Evolutionary conservation across 2,888 invertebrate species (phyloP).

Genomic region (Hyposoter didymator): DNA sequence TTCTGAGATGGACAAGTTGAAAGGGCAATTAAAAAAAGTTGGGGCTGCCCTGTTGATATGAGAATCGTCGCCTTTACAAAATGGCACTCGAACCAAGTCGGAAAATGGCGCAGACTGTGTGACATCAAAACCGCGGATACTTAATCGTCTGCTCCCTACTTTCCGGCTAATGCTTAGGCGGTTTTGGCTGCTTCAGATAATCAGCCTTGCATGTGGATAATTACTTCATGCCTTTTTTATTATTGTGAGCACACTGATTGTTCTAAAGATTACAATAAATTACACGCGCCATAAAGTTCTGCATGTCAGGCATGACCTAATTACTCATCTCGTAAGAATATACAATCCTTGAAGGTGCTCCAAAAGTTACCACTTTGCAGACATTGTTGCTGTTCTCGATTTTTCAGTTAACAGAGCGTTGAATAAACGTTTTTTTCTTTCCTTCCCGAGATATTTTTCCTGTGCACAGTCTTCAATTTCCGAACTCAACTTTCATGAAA

Average conservation of each 20-base stretch:
- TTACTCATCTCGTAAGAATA: conserved; percentile 10
- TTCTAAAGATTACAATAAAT: conserved; percentile 19
- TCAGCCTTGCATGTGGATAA: background rate
- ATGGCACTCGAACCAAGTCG: background rate
- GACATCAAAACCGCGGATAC: background rate
- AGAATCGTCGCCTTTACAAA: background rate
- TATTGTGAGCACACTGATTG: conserved; percentile 14
- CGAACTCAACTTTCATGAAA: background rate
- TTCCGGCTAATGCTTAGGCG: background rate
- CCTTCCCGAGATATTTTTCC: background rate
- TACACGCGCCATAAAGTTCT: conserved; percentile 13
- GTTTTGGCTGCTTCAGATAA: conserved; percentile 9
- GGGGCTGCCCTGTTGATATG: background rate
- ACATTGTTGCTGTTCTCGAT: background rate
- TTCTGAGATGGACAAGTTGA: background rate
- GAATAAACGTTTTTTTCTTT: background rate
- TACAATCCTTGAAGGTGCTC: background rate
- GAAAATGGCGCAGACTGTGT: background rate
- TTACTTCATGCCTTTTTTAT: conserved; percentile 2
- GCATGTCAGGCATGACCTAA: conserved; percentile 13
- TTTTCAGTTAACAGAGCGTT: background rate
- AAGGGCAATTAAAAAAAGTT: background rate
- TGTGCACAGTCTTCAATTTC: background rate
- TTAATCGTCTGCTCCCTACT: background rate
- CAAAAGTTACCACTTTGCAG: background rate